Conservation (phyloP, 2,797 vertebrate genomes). For the Centropyge bicolor region DNA sequence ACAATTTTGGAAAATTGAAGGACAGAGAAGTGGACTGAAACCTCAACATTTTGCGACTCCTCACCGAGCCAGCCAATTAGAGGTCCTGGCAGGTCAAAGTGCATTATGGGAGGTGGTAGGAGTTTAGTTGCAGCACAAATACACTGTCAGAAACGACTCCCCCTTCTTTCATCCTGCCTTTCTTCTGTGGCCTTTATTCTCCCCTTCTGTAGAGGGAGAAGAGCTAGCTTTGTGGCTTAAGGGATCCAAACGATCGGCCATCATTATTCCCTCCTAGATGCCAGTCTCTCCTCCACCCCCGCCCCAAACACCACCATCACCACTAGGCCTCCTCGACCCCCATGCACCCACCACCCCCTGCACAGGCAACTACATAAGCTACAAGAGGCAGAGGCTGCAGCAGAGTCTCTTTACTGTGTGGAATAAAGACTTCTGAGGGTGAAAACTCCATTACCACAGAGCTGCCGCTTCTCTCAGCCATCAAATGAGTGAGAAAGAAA, state of each 20-base stretch:
- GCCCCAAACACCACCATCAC: slow-evolving; percentile 28
- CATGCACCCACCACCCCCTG: slow-evolving; percentile 71
- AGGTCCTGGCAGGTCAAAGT: slow-evolving; percentile 90
- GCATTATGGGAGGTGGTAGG: slow-evolving; percentile 91
- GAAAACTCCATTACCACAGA: slow-evolving; percentile 89
- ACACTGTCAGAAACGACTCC: slow-evolving; percentile 87
- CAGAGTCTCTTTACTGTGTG: slow-evolving; percentile 88
- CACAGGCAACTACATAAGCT: slow-evolving; percentile 87
- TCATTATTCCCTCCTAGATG: slow-evolving; percentile 95
- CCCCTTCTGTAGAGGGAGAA: slow-evolving; percentile 84
- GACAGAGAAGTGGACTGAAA: slow-evolving; percentile 88
- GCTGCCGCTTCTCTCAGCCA: slow-evolving; percentile 45
- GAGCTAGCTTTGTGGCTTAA: slow-evolving; percentile 92
- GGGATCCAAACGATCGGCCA: slow-evolving; percentile 92
- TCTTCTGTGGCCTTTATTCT: slow-evolving; percentile 91
- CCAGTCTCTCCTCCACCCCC: slow-evolving; percentile 81
- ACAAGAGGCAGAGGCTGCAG: slow-evolving; percentile 87
- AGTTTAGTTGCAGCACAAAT: slow-evolving; percentile 92
- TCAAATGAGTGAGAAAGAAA: slow-evolving; percentile 54
- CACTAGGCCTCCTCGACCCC: slow-evolving; percentile 27
- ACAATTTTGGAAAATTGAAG: slow-evolving; percentile 74
- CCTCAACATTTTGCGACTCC: slow-evolving; percentile 89
- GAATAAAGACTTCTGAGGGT: slow-evolving; percentile 92
- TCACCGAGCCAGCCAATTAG: slow-evolving; percentile 92
- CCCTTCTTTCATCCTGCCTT: slow-evolving; percentile 85